phyloP scores from a whole-genome alignment of 1,140 invertebrate genomes.

The Aphelenchoides besseyi region DNA sequence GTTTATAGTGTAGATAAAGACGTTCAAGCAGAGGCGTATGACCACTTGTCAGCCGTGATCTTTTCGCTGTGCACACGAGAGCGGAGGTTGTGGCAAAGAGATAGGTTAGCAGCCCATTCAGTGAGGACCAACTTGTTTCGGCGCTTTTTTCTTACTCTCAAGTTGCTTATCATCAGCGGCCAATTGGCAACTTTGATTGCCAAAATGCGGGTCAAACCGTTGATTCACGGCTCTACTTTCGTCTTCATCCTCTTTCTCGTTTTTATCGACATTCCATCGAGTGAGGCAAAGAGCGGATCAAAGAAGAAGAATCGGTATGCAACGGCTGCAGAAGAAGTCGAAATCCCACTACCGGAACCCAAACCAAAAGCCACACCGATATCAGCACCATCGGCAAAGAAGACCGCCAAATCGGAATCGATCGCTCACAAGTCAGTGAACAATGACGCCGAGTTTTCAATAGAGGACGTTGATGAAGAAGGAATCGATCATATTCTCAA shows the following conservation, averaged over 20 bases:
- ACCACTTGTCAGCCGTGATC: no score
- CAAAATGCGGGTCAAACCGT: neutral
- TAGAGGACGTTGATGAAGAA: constrained; percentile 62
- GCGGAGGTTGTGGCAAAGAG: no score
- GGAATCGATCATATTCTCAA: constrained; percentile 61
- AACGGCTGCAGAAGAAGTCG: neutral
- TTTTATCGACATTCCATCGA: neutral
- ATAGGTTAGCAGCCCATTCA: no score
- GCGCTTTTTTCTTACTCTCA: no score
- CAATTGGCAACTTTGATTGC: neutral
- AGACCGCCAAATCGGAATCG: constrained; percentile 4
- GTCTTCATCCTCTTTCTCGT: neutral
- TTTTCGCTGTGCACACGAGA: no score
- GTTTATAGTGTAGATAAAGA: no score
- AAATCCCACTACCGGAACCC: neutral
- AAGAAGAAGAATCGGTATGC: constrained; percentile 1
- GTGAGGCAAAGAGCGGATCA: neutral
- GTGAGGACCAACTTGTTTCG: no score
- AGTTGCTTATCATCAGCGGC: no score
- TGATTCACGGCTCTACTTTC: no score
- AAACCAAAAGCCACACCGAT: neutral
- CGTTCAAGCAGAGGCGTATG: no score
- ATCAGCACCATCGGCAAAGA: neutral
- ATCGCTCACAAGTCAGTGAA: constrained; percentile 13
- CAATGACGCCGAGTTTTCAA: constrained; percentile 53